Evolutionary conservation across 2,797 vertebrate genomes (phyloP).

Genomic region (Syncerus caffer): DNA sequence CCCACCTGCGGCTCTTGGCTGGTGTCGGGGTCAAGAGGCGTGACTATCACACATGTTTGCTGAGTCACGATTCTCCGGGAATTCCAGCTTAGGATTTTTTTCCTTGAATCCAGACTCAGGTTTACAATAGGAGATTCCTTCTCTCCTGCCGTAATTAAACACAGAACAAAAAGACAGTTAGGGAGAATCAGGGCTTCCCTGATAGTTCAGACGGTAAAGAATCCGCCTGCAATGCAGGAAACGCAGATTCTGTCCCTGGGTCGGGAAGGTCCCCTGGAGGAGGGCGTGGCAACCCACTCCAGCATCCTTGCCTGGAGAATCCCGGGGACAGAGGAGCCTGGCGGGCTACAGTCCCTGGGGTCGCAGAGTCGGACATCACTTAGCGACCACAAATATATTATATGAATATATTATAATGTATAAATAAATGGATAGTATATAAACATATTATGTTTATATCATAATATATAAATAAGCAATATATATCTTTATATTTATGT

Average conservation of each 20-base stretch:
- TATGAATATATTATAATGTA: neutral
- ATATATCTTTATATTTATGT: no score
- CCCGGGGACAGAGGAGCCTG: neutral
- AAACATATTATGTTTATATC: neutral
- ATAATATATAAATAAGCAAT: neutral
- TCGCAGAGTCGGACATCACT: accelerated
- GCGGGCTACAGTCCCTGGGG: accelerated
- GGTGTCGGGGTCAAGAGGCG: accelerated
- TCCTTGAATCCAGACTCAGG: slow-evolving; percentile 23
- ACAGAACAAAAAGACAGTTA: neutral
- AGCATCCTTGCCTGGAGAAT: neutral
- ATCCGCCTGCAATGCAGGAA: accelerated
- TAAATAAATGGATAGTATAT: neutral
- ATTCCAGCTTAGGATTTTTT: slow-evolving; percentile 68
- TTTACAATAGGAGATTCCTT: slow-evolving; percentile 35
- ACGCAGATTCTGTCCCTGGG: neutral
- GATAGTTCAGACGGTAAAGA: neutral
- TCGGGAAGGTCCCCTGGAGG: neutral
- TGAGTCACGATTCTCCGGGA: slow-evolving; percentile 25
- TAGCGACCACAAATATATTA: neutral
- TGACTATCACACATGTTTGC: accelerated
- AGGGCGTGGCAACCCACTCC: neutral
- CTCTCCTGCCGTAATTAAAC: neutral
- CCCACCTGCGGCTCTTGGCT: accelerated
- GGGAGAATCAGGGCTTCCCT: accelerated